Evolutionary conservation across 2,888 invertebrate species (phyloP), one percentile per base, ranked within the genome.

Genomic region (Kryphioiulus occultus): DNA sequence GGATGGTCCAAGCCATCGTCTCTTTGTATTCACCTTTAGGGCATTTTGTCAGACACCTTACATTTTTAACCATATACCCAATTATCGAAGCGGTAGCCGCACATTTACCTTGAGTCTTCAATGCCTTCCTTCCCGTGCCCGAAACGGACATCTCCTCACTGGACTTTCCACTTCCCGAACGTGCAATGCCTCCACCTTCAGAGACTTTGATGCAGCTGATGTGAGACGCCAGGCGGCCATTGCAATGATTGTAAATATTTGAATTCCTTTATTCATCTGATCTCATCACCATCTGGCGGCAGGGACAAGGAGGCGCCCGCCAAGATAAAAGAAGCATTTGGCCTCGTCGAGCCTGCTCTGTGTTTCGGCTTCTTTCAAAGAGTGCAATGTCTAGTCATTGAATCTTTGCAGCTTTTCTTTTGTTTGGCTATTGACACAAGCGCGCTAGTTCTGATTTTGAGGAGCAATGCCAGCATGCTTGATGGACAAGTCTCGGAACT

Each of bases 371-470:
- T 78, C 78, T 15, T 78, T 32, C 78, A 30, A 30, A 30, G 30
- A 78, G 78, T 17, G 30, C 78, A 78, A 30, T 78, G 78, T 78
- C 78, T 78, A 78, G 78, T 78, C 78, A 30, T 78, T 78, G 30
- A 78, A 32, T 30, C 78, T 78, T 78, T 78, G 78, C 78, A 78
- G 78, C 78, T 78, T 78, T 78, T 30, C 12, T 30, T 17, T 3
- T 44, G 44, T 44, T 44, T 44, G 9, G 44, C 44, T 15, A 44
- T 44, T 44, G 44, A n/a, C n/a, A n/a, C n/a, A n/a, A n/a, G 3
- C 39, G 39, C 39, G 39, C 5, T 9, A 39, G 3, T 39, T 39
- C 39, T 44, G 7, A 35, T 35, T 35, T 35, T 35, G n/a, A 59
- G n/a, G n/a, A n/a, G 9, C 59, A 59, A 59, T n/a, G 19, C n/a